Conservation (phyloP, 2,888 invertebrate species). For the Plagodis dolabraria region DNA sequence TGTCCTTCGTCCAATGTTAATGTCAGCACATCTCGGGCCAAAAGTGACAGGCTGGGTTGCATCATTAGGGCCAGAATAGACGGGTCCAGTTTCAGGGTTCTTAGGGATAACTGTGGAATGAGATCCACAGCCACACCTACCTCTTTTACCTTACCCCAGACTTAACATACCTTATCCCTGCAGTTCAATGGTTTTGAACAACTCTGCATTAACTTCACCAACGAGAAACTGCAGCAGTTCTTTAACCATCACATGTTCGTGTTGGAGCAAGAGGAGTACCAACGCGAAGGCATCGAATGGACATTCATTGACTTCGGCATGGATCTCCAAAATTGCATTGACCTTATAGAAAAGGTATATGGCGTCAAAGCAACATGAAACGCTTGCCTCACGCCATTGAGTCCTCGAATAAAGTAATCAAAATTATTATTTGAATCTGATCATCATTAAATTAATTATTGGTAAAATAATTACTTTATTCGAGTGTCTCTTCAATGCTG, state of each 20-base stretch:
- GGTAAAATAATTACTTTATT: slow-evolving; percentile 49
- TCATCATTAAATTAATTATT: slow-evolving; percentile 29
- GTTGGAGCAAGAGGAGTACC: slow-evolving; percentile 98
- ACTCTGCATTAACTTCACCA: slow-evolving; percentile 99
- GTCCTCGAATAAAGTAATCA: slow-evolving; percentile 59
- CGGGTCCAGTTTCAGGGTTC: slow-evolving; percentile 29
- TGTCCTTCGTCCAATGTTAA: slow-evolving; percentile 19
- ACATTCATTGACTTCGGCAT: slow-evolving; percentile 99
- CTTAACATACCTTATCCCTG: slow-evolving; percentile 79
- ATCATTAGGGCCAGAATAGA: slow-evolving; percentile 25
- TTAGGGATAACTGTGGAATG: slow-evolving; percentile 70
- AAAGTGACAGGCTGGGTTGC: slow-evolving; percentile 42
- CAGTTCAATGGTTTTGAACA: slow-evolving; percentile 98
- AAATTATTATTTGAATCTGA: slow-evolving; percentile 31
- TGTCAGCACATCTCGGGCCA: slow-evolving; percentile 36
- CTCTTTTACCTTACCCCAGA: slow-evolving; percentile 55
- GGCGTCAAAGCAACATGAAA: slow-evolving; percentile 81
- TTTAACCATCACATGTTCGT: slow-evolving; percentile 99
- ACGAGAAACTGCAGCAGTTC: slow-evolving; percentile 98
- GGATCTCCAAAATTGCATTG: slow-evolving; percentile 98
- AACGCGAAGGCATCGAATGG: slow-evolving; percentile 97
- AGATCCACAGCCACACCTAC: slow-evolving; percentile 64
- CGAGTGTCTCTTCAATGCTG: slow-evolving; percentile 72
- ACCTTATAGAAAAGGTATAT: slow-evolving; percentile 96
- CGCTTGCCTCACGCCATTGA: slow-evolving; percentile 80